These are phyloP conservation scores for Miichthys miiuy DNA, from an alignment of 2,797 vertebrate genomes.

Conservation along the genomic window DNA sequence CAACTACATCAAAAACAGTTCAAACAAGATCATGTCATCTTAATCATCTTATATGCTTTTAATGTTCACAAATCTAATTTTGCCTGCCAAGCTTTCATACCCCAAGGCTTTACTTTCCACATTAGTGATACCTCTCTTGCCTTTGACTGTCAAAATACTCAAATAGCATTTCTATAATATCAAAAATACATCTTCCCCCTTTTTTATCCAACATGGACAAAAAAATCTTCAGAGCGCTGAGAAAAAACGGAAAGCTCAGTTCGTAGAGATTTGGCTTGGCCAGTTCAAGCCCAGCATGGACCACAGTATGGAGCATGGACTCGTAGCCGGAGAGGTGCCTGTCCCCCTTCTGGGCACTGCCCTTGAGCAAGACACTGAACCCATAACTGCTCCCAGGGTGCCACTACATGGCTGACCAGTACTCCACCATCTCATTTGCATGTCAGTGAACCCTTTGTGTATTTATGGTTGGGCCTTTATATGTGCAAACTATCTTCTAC, in stretches of 20 bases:
- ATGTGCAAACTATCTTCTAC: background rate
- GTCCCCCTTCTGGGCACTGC: no score
- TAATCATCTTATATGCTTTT: background rate
- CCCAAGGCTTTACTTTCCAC: background rate
- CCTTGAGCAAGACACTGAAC: no score
- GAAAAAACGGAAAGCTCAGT: background rate
- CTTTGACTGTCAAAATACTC: background rate
- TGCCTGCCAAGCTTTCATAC: background rate
- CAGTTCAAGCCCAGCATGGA: no score
- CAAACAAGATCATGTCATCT: background rate
- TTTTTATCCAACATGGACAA: background rate
- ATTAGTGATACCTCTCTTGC: background rate
- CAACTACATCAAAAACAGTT: conserved; percentile 15
- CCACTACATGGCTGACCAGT: no score
- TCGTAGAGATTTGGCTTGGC: no score
- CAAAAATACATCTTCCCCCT: background rate
- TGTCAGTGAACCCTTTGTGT: no score
- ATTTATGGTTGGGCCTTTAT: no score
- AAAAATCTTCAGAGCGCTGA: background rate
- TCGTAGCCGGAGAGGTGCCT: no score
- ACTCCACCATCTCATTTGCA: no score
- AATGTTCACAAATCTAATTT: conserved; percentile 11
- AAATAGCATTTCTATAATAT: background rate
- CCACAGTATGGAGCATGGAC: no score
- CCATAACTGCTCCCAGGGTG: no score